These are phyloP conservation scores for Stomatorhinus ivindoensis DNA, from an alignment of 2,113 vertebrate species.

Conservation along the genomic window DNA sequence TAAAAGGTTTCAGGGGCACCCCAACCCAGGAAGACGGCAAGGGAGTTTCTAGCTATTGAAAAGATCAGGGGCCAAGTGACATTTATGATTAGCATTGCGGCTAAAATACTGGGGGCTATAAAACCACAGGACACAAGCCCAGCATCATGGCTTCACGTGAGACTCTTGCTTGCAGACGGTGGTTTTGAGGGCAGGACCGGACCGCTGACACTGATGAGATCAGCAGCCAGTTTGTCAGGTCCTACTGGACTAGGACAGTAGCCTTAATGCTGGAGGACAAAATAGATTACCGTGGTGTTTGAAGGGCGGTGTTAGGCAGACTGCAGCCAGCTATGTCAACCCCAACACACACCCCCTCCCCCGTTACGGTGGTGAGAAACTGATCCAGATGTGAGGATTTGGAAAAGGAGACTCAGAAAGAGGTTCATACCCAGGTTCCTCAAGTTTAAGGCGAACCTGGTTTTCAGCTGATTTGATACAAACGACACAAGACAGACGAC, in stretches of 20 bases:
- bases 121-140: neutral
- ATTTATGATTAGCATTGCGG: too few species aligned
- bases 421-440: neutral
- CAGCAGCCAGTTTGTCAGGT: neutral
- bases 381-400: neutral
- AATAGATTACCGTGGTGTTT: neutral
- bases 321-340: neutral
- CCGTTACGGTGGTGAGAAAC: neutral
- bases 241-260: neutral
- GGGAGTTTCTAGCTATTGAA: too few species aligned
- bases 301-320: neutral
- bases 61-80: too few species aligned
- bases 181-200: neutral
- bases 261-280: neutral
- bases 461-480: neutral
- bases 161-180: neutral
- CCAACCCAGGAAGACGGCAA: conserved; percentile 2
- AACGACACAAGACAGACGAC: neutral
- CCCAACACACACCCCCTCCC: neutral
- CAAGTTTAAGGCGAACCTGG: neutral
- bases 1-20: neutral
- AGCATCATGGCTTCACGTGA: neutral
- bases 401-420: too few species aligned
- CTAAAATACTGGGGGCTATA: too few species aligned
- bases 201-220: neutral